A percentile compares a stretch with the other conserved stretches of the same genome.
Evolutionary conservation across 2,113 vertebrate species (phyloP).

Genomic region (Rattus norvegicus): DNA sequence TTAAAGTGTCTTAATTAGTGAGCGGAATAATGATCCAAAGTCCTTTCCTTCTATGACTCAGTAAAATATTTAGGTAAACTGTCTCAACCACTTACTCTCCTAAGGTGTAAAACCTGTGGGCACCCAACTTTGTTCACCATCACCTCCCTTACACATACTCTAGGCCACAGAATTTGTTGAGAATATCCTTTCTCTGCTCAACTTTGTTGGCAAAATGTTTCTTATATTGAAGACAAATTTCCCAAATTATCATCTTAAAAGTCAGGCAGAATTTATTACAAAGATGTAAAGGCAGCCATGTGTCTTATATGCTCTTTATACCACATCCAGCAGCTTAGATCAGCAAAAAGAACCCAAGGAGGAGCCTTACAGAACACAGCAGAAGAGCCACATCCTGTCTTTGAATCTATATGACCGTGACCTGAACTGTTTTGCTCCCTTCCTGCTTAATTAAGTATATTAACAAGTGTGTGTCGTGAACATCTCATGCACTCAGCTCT

Average conservation of each 20-base stretch:
- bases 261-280: background rate
- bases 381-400: background rate
- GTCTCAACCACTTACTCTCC: background rate
- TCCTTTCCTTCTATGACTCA: background rate
- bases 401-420: background rate
- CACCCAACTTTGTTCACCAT: background rate
- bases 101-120: background rate
- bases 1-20: background rate
- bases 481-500: background rate
- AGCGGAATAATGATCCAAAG: slow-evolving; percentile 5
- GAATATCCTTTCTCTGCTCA: background rate
- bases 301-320: background rate
- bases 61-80: background rate
- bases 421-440: background rate
- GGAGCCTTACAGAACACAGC: background rate
- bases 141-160: background rate
- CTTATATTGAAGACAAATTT: background rate
- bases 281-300: fast-evolving
- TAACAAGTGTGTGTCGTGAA: background rate
- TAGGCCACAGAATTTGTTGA: background rate
- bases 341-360: background rate
- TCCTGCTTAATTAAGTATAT: background rate
- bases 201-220: background rate
- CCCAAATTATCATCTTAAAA: slow-evolving; percentile 12
- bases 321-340: background rate